Evolutionary conservation across 2,797 vertebrate genomes (phyloP).

Genomic region (Aplochiton taeniatus): DNA sequence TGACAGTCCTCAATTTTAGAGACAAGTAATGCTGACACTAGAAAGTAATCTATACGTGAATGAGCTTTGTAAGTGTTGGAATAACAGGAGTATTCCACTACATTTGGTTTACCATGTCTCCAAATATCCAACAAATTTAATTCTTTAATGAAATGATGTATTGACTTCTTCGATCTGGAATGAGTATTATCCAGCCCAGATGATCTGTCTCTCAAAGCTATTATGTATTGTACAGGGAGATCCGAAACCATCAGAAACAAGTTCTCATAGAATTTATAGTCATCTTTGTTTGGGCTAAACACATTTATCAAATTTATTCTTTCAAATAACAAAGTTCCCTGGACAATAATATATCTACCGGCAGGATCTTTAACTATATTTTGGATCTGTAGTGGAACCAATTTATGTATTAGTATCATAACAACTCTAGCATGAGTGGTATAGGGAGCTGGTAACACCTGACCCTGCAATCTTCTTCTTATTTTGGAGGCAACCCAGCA

Average conservation of each 20-base stretch:
- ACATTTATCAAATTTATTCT: neutral
- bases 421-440: constrained; percentile 15
- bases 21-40: constrained; percentile 9
- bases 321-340: constrained; percentile 6
- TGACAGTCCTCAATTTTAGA: constrained; percentile 12
- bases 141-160: constrained; percentile 20
- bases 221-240: constrained; percentile 5
- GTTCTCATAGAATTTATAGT: constrained; percentile 1
- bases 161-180: constrained; percentile 5
- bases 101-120: constrained; percentile 13
- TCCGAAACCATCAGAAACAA: neutral
- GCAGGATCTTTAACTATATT: constrained; percentile 12
- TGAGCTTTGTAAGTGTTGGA: constrained; percentile 9
- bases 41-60: constrained; percentile 13
- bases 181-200: constrained; percentile 17
- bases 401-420: constrained; percentile 14
- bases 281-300: constrained; percentile 5
- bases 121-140: constrained; percentile 14
- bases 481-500: constrained; percentile 13
- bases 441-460: constrained; percentile 12
- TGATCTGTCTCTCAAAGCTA: constrained; percentile 16
- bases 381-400: constrained; percentile 1
- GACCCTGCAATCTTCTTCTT: constrained; percentile 18
- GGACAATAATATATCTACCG: constrained; percentile 18
- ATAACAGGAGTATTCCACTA: constrained; percentile 4